Conservation (phyloP, 2,888 invertebrate genomes). For the Chorisops tibialis region DNA sequence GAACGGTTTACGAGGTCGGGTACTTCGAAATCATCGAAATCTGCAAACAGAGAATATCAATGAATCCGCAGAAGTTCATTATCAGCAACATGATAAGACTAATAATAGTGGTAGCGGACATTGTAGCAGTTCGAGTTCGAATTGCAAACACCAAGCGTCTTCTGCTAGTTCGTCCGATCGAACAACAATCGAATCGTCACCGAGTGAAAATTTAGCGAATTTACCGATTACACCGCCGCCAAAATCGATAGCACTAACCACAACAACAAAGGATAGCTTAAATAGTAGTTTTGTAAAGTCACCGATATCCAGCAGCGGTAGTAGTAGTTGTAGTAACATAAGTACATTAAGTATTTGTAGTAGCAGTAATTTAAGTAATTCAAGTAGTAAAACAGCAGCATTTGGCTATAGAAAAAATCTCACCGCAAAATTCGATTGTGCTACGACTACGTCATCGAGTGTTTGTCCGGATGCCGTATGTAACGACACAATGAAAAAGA, state of each 20-base stretch:
- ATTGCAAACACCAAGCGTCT: no score
- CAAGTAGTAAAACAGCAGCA: conserved; percentile 32
- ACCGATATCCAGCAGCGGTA: conserved; percentile 34
- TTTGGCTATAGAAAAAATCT: conserved; percentile 47
- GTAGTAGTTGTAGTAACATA: conserved; percentile 39
- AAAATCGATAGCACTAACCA: background rate
- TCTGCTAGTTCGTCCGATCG: no score
- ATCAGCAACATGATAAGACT: background rate
- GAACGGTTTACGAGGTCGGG: conserved; percentile 20
- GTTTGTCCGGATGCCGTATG: background rate
- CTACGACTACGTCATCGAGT: background rate
- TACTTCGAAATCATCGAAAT: conserved; percentile 27
- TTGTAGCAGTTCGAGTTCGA: no score
- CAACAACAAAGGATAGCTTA: background rate
- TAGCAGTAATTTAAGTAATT: conserved; percentile 34
- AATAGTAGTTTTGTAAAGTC: conserved; percentile 25
- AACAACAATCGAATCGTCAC: no score
- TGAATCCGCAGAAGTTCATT: background rate
- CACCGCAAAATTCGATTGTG: conserved; percentile 44
- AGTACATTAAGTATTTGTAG: conserved; percentile 40
- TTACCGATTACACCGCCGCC: conserved; percentile 14
- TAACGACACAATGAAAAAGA: conserved; percentile 18
- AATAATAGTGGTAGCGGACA: background rate
- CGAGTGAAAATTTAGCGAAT: conserved; percentile 6
- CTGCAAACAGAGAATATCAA: background rate